A percentile compares a stretch with the other conserved stretches of the same genome.
Evolutionary conservation across 2,888 invertebrate species (phyloP).

Genomic region (Ganaspis brasiliensis): DNA sequence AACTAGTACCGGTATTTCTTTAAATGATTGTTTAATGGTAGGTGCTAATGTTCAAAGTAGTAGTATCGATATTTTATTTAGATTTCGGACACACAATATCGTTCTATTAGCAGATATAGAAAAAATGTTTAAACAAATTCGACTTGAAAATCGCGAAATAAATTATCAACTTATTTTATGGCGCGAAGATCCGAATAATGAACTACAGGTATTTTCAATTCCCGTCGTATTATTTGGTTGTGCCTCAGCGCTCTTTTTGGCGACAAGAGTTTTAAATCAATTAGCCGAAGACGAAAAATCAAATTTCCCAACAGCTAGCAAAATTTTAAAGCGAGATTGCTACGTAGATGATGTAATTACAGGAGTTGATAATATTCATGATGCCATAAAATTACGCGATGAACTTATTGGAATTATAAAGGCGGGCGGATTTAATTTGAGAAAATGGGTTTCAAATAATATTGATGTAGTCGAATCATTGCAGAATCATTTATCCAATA

Average conservation of each 20-base stretch:
- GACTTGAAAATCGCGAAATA: neutral
- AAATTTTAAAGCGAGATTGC: neutral
- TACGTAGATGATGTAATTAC: conserved; percentile 43
- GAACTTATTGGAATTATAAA: conserved; percentile 7
- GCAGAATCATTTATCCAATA: neutral
- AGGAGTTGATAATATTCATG: conserved; percentile 2
- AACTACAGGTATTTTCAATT: neutral
- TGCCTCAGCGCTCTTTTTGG: conserved; percentile 6
- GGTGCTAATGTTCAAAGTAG: conserved; percentile 27
- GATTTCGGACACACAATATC: conserved; percentile 43
- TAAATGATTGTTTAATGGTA: conserved; percentile 45
- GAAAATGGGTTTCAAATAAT: conserved; percentile 44
- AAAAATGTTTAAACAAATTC: conserved; percentile 46
- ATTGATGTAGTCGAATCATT: neutral
- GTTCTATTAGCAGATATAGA: conserved; percentile 45
- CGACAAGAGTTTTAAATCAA: conserved; percentile 20
- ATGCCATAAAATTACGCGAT: neutral
- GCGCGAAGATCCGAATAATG: conserved; percentile 29
- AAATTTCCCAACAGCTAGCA: conserved; percentile 16
- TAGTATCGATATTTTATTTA: conserved; percentile 27
- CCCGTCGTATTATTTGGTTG: conserved; percentile 32
- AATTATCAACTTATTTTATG: conserved; percentile 40
- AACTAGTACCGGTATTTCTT: conserved; percentile 42
- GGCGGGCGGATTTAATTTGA: neutral
- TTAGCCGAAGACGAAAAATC: conserved; percentile 34